Conservation (phyloP, 1,140 invertebrate species). For the Rhysida immarginata region DNA sequence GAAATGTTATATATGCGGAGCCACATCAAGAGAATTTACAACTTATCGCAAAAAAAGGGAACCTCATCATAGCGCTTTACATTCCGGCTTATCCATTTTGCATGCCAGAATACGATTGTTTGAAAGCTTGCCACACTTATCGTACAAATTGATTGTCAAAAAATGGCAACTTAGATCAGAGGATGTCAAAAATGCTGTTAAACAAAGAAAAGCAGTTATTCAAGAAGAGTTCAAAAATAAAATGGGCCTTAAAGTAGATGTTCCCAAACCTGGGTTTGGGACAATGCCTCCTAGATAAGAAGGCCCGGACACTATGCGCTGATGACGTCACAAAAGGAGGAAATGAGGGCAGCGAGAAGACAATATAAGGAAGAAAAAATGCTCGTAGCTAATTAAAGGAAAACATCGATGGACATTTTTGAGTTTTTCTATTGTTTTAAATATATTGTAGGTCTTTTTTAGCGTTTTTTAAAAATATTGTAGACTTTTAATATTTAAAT, state of each 20-base stretch:
- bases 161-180: not conserved
- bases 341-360: too few relatives aligned
- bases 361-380: too few relatives aligned
- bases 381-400: too few relatives aligned
- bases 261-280: slow-evolving; percentile 5
- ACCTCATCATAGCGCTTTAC: not conserved
- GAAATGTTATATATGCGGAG: slow-evolving; percentile 5
- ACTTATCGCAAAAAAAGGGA: not conserved
- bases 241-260: not conserved
- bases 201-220: not conserved
- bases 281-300: not conserved
- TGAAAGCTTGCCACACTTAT: not conserved
- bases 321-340: too few relatives aligned
- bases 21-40: slow-evolving; percentile 4
- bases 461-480: too few relatives aligned
- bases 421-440: too few relatives aligned
- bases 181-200: not conserved
- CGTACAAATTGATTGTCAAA: slow-evolving; percentile 3
- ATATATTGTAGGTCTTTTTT: too few relatives aligned
- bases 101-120: slow-evolving; percentile 4
- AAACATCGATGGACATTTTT: too few relatives aligned
- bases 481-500: too few relatives aligned
- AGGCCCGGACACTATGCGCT: too few relatives aligned
- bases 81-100: slow-evolving; percentile 1
- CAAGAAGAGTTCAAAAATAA: slow-evolving; percentile 1